Evolutionary conservation across 2,888 invertebrate species (phyloP).

Genomic region (Orchesellides sinensis): DNA sequence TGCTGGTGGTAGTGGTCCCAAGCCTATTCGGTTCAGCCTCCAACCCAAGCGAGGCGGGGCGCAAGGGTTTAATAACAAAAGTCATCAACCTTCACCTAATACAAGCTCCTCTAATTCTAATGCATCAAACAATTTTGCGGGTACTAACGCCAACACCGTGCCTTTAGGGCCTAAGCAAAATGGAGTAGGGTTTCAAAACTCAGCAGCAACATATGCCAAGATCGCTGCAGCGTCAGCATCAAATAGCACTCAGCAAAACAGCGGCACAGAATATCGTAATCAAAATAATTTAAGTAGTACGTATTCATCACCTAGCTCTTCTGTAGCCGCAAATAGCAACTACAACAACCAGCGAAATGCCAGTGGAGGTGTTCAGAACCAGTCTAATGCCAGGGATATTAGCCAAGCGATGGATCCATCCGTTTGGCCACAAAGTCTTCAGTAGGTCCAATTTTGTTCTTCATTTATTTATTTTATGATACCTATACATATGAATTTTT

Average conservation of each 20-base stretch:
- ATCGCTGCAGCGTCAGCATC: conserved; percentile 36
- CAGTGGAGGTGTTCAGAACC: conserved; percentile 15
- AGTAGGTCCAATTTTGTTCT: conserved; percentile 64
- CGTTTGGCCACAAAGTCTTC: conserved; percentile 72
- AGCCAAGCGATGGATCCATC: conserved; percentile 60
- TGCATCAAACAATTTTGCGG: conserved; percentile 19
- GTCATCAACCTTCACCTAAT: conserved; percentile 29
- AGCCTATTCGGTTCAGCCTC: conserved; percentile 71
- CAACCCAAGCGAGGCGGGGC: conserved; percentile 57
- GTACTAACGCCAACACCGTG: conserved; percentile 23
- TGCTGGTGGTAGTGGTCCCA: conserved; percentile 56
- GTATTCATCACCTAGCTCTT: conserved; percentile 52
- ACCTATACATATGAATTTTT: not conserved
- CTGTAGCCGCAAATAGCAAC: conserved; percentile 14
- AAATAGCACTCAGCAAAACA: conserved; percentile 42
- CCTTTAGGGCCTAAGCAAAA: conserved; percentile 37
- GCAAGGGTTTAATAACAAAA: conserved; percentile 54
- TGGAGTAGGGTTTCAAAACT: conserved; percentile 35
- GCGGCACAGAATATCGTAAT: conserved; percentile 45
- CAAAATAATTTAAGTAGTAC: conserved; percentile 52
- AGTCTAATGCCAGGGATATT: conserved; percentile 42
- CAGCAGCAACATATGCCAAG: conserved; percentile 30
- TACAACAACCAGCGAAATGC: conserved; percentile 18
- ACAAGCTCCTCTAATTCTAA: conserved; percentile 22
- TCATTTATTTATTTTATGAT: not conserved